Base-by-base conservation (phyloP, 2,888 invertebrate species). In the Aplocera efformata region DNA sequence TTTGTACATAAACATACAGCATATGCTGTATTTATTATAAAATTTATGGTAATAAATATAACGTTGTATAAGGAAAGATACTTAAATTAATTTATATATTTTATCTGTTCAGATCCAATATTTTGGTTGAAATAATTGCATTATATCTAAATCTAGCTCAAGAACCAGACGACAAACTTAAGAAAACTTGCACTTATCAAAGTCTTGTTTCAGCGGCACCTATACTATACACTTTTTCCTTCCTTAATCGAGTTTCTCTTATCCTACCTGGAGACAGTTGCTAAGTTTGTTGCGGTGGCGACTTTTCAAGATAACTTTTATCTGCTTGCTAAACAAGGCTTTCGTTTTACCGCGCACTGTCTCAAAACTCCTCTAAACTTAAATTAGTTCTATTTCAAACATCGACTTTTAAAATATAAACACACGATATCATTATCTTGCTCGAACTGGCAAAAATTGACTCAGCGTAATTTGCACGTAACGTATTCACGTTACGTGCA, bases 261-360 rank as follows among this genome's bases (percentile, higher is more conserved):
- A 75, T 76, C 73, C 72, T 57, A 79, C 79, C 79, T 77, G 76
- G 71, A 77, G 74, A 76, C 76, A 70, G 77, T 76, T 63, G 61
- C 57, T 56, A 79, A 80, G 74, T 82, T 80, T 72, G 79, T 74
- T 72, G 76, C 59, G 72, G 77, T 56, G 57, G 56, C 56, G 67
- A 76, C 67, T 73, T 74, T 67, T 60, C 66, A 62, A 67, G 74
- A 73, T 72, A 78, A 76, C 72, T 79, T 79, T 77, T 76, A 73
- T 78, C 71, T 72, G 51, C 59, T 53, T 60, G 67, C 66, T 72
- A 72, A 78, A 77, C 72, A 77, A 74, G 73, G 66, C 67, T 74
- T 72, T 70, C 68, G 67, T 71, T 78, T 75, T 72, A 73, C 70
- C 56, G 61, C 53, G 53, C 58, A 53, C 68, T 69, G 67, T 65